Percentiles rank a stretch among this genome's conserved stretches.
phyloP scores from a whole-genome alignment of 2,797 vertebrate species.

The Sebastes oblongus region DNA sequence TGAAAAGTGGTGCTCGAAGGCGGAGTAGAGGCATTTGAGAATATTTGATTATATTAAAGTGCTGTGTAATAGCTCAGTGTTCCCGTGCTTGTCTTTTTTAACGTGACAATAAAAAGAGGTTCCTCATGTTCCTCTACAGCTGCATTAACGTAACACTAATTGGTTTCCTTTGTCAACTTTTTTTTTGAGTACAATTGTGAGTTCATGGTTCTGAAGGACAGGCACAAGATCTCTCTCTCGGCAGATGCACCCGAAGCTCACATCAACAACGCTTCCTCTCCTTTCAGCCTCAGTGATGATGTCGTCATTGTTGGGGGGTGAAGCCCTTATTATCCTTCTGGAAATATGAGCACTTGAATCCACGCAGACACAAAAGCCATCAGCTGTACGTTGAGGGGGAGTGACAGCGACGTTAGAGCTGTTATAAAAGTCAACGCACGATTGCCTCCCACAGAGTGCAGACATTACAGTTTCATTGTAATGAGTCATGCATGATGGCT shows the following conservation, averaged over 20 bases:
- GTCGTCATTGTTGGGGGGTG: neutral
- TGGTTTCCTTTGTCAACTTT: constrained; percentile 3
- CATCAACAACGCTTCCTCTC: constrained; percentile 14
- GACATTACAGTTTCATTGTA: neutral
- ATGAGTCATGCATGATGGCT: neutral
- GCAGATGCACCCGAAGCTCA: neutral
- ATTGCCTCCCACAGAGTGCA: neutral
- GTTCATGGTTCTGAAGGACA: neutral
- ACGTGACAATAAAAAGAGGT: constrained; percentile 31
- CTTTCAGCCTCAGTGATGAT: neutral
- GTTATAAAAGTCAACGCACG: neutral
- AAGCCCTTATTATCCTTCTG: constrained; percentile 25
- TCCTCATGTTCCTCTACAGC: neutral
- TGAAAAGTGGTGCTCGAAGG: neutral
- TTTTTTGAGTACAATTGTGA: neutral
- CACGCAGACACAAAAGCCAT: neutral
- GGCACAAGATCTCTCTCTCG: neutral
- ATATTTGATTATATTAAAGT: constrained; percentile 46
- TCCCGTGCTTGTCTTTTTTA: constrained; percentile 24
- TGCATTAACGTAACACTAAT: constrained; percentile 37
- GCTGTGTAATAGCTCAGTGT: constrained; percentile 39
- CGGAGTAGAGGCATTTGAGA: constrained; percentile 31
- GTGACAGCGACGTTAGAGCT: neutral
- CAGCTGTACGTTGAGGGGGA: neutral
- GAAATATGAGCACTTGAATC: constrained; percentile 11